A percentile compares a stretch with the other conserved stretches of the same genome.
Conservation (phyloP, 1,140 invertebrate genomes). For the Drosophila pseudoobscura region DNA sequence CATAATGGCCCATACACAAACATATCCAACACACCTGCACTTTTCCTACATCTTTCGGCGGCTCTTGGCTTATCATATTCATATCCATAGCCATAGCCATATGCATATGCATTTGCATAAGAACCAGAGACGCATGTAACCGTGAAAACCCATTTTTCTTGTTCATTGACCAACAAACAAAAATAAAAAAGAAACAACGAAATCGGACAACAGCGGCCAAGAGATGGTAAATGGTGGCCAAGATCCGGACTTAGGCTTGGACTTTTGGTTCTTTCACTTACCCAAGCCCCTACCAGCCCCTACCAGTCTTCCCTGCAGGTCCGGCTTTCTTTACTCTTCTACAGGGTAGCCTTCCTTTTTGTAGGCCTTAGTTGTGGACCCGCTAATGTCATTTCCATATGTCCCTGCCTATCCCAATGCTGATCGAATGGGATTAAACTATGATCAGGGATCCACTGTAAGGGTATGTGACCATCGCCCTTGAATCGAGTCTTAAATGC, state of each 20-base stretch:
- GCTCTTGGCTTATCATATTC: slow-evolving; percentile 20
- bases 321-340: too few species aligned
- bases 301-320: neutral
- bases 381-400: too few species aligned
- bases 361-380: too few species aligned
- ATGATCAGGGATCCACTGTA: neutral
- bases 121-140: slow-evolving; percentile 71
- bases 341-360: too few species aligned
- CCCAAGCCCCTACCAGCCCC: neutral
- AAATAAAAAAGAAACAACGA: slow-evolving; percentile 23
- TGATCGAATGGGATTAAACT: too few species aligned
- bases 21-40: slow-evolving; percentile 44
- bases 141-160: slow-evolving; percentile 80
- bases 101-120: slow-evolving; percentile 19
- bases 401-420: too few species aligned
- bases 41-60: slow-evolving; percentile 27
- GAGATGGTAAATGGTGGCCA: slow-evolving; percentile 38
- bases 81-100: slow-evolving; percentile 25
- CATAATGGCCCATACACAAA: neutral
- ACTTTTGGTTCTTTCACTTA: slow-evolving; percentile 37
- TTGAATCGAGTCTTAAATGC: neutral
- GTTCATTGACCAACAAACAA: slow-evolving; percentile 74
- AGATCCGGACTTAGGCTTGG: slow-evolving; percentile 30
- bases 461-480: too few species aligned
- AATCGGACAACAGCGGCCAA: slow-evolving; percentile 25